Conservation (phyloP, 1,140 invertebrate species). For the Ladona fulva region DNA sequence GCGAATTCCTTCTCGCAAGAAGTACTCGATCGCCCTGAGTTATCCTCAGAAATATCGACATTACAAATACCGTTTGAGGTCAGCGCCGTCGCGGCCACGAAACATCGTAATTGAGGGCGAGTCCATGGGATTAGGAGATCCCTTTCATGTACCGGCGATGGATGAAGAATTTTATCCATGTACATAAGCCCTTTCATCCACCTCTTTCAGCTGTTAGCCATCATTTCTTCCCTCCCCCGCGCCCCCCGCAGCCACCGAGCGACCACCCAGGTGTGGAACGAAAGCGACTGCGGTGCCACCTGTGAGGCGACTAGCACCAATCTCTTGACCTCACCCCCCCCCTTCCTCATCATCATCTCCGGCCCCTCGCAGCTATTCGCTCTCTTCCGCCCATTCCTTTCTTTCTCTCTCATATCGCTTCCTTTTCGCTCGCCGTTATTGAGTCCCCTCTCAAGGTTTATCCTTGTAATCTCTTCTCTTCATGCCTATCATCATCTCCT, state of each 20-base stretch:
- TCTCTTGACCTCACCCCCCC: conserved; percentile 20
- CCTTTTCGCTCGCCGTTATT: too few relatives aligned
- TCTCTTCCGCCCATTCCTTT: conserved; percentile 21
- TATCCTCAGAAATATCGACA: too few relatives aligned
- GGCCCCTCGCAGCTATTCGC: conserved; percentile 19
- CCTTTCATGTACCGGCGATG: background rate
- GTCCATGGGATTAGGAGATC: too few relatives aligned
- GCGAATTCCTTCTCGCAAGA: too few relatives aligned
- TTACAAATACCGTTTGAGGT: too few relatives aligned
- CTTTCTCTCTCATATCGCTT: conserved; percentile 18
- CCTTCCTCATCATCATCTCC: conserved; percentile 18
- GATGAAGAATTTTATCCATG: conserved; percentile 1
- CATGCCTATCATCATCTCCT: conserved; percentile 22
- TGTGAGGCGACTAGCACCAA: conserved; percentile 30
- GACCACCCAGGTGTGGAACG: background rate
- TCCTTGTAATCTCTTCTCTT: too few relatives aligned
- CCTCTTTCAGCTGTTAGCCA: background rate
- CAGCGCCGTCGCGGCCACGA: too few relatives aligned
- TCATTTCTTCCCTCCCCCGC: background rate
- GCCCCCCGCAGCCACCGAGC: background rate
- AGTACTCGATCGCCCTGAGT: too few relatives aligned
- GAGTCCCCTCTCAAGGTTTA: too few relatives aligned
- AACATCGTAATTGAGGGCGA: too few relatives aligned
- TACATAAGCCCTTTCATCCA: background rate
- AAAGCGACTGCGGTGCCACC: background rate